Evolutionary conservation across 2,888 invertebrate genomes (phyloP), one percentile per base, ranked within the genome.

Genomic region (Sesia bembeciformis): DNA sequence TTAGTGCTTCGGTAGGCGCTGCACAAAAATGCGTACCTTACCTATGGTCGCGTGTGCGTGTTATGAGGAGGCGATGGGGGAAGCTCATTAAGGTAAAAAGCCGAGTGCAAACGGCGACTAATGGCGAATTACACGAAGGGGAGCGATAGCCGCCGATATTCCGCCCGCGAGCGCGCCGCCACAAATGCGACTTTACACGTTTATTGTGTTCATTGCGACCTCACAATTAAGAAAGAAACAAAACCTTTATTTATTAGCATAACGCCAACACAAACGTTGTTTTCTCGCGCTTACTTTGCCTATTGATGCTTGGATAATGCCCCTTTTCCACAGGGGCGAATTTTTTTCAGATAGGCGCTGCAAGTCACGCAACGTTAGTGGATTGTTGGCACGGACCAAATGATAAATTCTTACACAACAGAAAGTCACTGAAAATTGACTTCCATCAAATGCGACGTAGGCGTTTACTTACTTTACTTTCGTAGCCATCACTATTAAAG

Each of bases 81-180:
- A 78, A 78, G 78, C 89, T 89, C 89, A 89, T 89, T 89, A 89
- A 87, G 85, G 84, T 88, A 86, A 86, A 89, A 89, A 87, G 87
- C 84, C 84, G 83, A 87, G 80, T 88, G 88, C 88, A 88, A 87
- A 86, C 85, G 84, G 80, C 81, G 77, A 77, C 84, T 88, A 87
- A 88, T 87, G 84, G 88, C 86, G 81, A 88, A 89, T 88, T 84
- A 88, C 88, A 84, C 86, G 88, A 87, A 85, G 86, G 89, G 88
- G 88, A 81, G 71, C 76, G 72, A 72, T 76, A 72, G 73, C 74
- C 71, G 66, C 66, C 68, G 64, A 69, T 67, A 66, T 62, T 62
- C 63, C 61, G 46, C n/a, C 63, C 55, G 54, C 61, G 56, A 53
- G 50, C 58, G 53, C 52, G 53, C 53, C 53, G 60, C 55, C 56